Evolutionary conservation across 1,140 invertebrate species (phyloP), one percentile per base, ranked within the genome.

Genomic region (Bathynomus jamesi): DNA sequence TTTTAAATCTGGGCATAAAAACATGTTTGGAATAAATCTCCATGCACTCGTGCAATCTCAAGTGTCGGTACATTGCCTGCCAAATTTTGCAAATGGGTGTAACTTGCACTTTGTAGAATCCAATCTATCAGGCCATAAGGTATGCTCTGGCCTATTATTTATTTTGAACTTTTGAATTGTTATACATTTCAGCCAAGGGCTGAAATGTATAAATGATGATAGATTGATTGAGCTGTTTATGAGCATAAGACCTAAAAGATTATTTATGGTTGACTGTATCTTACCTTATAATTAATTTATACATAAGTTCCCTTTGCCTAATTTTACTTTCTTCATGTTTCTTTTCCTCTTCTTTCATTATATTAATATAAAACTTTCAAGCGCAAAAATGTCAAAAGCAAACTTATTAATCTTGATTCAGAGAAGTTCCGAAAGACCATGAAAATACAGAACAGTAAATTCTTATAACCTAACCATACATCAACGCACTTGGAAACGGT

Each of bases 281-380:
- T 64, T 27, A 71, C 69, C 69, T 71, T 27, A 71, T 65, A 29
- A 71, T 71, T 10, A 71, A 31, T 32, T 65, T 71, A 24, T 71
- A 71, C 25, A 71, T 40, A 13, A 71, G 61, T 17, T 71, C 69
- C 21, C 69, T 25, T 24, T 65, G 29, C 40, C 65, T 65, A n/a
- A 32, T 25, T 53, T 65, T 71, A 46, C 32, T 65, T 65, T 71
- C 29, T 4, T 64, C 62, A 11, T 24, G 46, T 17, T 65, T 67
- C 40, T 53, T 65, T 27, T 65, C 69, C 10, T 71, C 69, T 65
- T 71, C 65, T 32, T 71, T 71, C 63, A 65, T 63, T 71, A 65
- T 71, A n/a, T 46, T 61, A 2, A 17, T 53, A 17, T 21, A 17
- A 5, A 53, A 53, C 13, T 53, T 53, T 53, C 13, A 53, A 3